phyloP scores from a whole-genome alignment of 2,888 invertebrate species.

The Spialia ferax region DNA sequence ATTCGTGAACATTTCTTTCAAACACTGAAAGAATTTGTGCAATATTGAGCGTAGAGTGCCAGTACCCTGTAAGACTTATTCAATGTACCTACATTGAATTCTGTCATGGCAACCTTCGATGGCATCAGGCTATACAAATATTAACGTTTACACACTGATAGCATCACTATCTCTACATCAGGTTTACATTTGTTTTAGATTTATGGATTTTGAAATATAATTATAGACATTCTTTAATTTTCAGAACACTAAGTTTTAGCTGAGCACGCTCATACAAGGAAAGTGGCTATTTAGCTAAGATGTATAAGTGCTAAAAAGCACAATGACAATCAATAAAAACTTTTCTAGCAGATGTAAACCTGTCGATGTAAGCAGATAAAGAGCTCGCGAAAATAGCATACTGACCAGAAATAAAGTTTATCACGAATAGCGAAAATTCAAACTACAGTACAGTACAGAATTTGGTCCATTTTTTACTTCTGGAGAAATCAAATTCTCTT shows the following conservation, averaged over 20 bases:
- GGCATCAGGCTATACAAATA: conserved; percentile 37
- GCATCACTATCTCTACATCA: conserved; percentile 4
- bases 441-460: no score
- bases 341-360: no score
- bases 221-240: no score
- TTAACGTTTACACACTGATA: conserved; percentile 19
- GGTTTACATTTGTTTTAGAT: neutral
- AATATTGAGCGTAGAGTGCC: conserved; percentile 65
- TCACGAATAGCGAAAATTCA: conserved; percentile 24
- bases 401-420: conserved; percentile 37
- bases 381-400: conserved; percentile 30
- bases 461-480: no score
- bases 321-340: no score
- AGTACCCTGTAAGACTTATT: conserved; percentile 61
- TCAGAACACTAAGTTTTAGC: no score
- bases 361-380: conserved; percentile 4
- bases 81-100: conserved; percentile 44
- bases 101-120: conserved; percentile 56
- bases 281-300: no score
- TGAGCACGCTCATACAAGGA: no score
- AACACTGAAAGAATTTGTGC: conserved; percentile 54
- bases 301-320: no score
- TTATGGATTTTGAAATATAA: neutral
- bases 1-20: conserved; percentile 58
- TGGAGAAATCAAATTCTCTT: neutral